Evolutionary conservation across 2,113 vertebrate genomes (phyloP), one percentile per base, ranked within the genome.

Genomic region (Muntiacus reevesi): DNA sequence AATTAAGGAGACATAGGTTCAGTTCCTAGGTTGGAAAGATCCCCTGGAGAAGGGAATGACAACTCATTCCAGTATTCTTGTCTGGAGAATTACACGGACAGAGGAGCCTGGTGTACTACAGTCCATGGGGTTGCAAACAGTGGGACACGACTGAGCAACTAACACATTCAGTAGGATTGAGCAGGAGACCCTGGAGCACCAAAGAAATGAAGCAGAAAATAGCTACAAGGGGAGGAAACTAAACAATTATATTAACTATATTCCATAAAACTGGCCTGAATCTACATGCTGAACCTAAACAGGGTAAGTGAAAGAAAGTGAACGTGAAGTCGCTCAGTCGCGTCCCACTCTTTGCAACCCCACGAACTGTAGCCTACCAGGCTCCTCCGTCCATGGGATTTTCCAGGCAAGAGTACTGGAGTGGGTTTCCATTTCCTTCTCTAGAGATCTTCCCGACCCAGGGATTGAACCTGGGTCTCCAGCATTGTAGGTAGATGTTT

Each of bases 311-410:
- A 71, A 71, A 71, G 57, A 71, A 40, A 23, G 19, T 71, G n/a
- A 71, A 71, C 0, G 2, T n/a, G 19, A 36, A 23, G 9, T 23
- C 5, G 10, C 1, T 21, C n/a, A 71, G 67, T 71, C 17, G 0
- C 23, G 10, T 71, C n/a, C 1, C 9, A 71, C n/a, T 71, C 19
- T 71, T 40, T 71, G n/a, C 0, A 0, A 23, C 5, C 67, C 19
- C n/a, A 71, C 1, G 0, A 19, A 71, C n/a, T 23, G 67, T 71
- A 36, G 19, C 5, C 19, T 71, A 71, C n/a, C n/a, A 71, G 0
- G 11, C 5, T 71, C 19, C n/a, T 71, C 19, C 40, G 67, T 71
- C 19, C 67, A 36, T 71, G n/a, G 10, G 19, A 71, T 71, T 71
- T 71, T 71, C 19, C 67, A 71, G n/a, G 67, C 1, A 40, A 71